These are phyloP conservation scores for Perca flavescens DNA, from an alignment of 2,113 vertebrate genomes.

Conservation along the genomic window DNA sequence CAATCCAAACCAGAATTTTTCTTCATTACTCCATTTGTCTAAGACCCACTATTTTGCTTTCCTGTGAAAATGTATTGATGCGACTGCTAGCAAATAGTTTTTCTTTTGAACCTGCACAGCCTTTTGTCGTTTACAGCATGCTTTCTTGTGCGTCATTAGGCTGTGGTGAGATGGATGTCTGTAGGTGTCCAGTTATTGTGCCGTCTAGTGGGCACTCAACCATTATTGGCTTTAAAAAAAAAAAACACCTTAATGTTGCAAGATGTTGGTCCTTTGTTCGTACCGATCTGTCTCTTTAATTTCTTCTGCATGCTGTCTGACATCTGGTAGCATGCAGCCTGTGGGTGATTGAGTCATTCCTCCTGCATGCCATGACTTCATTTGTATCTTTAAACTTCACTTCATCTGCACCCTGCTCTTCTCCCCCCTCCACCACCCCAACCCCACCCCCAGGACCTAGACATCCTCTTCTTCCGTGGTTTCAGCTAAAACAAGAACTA, in stretches of 20 bases:
- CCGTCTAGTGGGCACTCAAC: constrained; percentile 3
- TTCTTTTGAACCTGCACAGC: constrained; percentile 50
- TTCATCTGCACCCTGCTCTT: constrained; percentile 75
- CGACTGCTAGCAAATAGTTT: constrained; percentile 42
- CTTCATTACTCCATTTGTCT: constrained; percentile 38
- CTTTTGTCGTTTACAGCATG: constrained; percentile 53
- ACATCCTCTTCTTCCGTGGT: constrained; percentile 85
- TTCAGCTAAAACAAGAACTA: constrained; percentile 83
- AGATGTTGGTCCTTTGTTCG: neutral
- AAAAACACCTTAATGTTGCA: too few relatives aligned
- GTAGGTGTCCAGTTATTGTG: constrained; percentile 3
- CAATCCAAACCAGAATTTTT: constrained; percentile 60
- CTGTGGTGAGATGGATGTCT: constrained; percentile 38
- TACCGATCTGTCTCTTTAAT: constrained; percentile 1
- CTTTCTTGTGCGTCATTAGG: constrained; percentile 26
- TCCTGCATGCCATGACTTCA: constrained; percentile 60
- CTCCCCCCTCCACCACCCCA: constrained; percentile 49
- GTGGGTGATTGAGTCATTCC: constrained; percentile 29
- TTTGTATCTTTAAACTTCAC: constrained; percentile 37
- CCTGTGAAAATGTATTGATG: constrained; percentile 52
- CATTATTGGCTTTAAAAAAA: neutral
- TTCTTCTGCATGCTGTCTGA: constrained; percentile 56
- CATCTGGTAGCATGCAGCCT: constrained; percentile 56
- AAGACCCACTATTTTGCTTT: constrained; percentile 41
- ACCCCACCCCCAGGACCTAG: constrained; percentile 75